Conservation (phyloP, 37 sponge, comb jelly and placozoan genomes). For the Oopsacas minuta region DNA sequence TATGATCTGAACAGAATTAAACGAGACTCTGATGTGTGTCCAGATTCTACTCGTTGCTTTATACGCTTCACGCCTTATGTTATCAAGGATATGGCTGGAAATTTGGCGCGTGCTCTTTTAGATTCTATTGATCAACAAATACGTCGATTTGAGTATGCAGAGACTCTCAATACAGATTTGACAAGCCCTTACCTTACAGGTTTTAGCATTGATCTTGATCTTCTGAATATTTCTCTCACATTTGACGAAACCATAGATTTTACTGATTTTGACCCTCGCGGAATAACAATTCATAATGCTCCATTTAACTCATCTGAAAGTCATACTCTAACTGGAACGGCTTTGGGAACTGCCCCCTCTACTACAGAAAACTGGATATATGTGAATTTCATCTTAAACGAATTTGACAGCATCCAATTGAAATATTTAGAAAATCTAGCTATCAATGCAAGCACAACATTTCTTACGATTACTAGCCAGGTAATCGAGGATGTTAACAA, state of each 20-base stretch:
- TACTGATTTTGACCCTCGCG: constrained; percentile 24
- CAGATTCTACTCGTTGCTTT: constrained; percentile 24
- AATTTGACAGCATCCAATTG: constrained; percentile 31
- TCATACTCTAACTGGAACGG: constrained; percentile 24
- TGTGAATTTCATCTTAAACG: constrained; percentile 38
- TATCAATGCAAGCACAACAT: constrained; percentile 34
- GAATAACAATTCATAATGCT: constrained; percentile 44
- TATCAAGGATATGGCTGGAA: constrained; percentile 71
- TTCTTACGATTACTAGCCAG: constrained; percentile 25
- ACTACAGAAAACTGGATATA: constrained; percentile 47
- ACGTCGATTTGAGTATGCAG: constrained; percentile 32
- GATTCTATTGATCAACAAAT: constrained; percentile 24
- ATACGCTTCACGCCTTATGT: constrained; percentile 41
- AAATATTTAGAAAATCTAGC: constrained; percentile 48
- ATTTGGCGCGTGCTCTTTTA: constrained; percentile 23
- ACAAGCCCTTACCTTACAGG: constrained; percentile 33
- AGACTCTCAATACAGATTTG: constrained; percentile 22
- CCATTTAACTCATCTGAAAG: constrained; percentile 44
- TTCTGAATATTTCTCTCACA: constrained; percentile 55
- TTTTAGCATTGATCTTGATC: constrained; percentile 57
- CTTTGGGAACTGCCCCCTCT: neutral
- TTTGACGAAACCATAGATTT: constrained; percentile 60
- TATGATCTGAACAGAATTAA: constrained; percentile 69
- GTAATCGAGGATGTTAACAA: constrained; percentile 56
- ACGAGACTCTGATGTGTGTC: constrained; percentile 25